phyloP scores from a whole-genome alignment of 2,113 vertebrate species.

The Diadophis punctatus region DNA sequence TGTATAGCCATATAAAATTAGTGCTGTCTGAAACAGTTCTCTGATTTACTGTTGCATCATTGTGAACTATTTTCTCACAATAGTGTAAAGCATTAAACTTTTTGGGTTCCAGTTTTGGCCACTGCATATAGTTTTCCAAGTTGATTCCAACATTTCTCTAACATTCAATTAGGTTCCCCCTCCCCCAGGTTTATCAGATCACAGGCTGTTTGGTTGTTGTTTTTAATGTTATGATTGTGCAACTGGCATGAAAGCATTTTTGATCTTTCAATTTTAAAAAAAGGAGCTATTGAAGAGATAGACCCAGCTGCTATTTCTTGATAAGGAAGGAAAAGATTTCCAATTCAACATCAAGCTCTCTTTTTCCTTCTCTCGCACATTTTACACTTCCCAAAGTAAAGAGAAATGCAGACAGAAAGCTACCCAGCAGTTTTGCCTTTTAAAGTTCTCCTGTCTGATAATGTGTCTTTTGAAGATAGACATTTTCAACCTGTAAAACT shows the following conservation, averaged over 20 bases:
- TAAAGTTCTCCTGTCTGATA: slow-evolving; percentile 59
- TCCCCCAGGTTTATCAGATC: background rate
- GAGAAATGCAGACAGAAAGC: slow-evolving; percentile 39
- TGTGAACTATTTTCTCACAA: background rate
- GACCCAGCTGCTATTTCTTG: slow-evolving; percentile 60
- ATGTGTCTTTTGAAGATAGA: slow-evolving; percentile 52
- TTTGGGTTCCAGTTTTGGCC: background rate
- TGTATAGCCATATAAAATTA: background rate
- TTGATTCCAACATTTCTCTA: rapidly evolving
- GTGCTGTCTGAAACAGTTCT: background rate
- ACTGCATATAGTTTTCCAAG: background rate
- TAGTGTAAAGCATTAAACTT: background rate
- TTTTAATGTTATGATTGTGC: slow-evolving; percentile 11
- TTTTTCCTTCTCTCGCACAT: slow-evolving; percentile 3
- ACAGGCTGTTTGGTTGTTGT: background rate
- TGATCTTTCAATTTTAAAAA: slow-evolving; percentile 64
- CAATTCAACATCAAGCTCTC: slow-evolving; percentile 46
- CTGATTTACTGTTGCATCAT: background rate
- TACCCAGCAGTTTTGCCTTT: slow-evolving; percentile 49
- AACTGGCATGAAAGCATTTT: slow-evolving; percentile 35
- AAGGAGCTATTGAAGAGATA: slow-evolving; percentile 38
- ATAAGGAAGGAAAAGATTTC: slow-evolving; percentile 60
- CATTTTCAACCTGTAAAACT: slow-evolving; percentile 50
- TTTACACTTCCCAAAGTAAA: slow-evolving; percentile 47
- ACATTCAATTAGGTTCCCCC: background rate